Evolutionary conservation across 2,113 vertebrate species (phyloP).

Genomic region (Apistogramma diplotaenia): DNA sequence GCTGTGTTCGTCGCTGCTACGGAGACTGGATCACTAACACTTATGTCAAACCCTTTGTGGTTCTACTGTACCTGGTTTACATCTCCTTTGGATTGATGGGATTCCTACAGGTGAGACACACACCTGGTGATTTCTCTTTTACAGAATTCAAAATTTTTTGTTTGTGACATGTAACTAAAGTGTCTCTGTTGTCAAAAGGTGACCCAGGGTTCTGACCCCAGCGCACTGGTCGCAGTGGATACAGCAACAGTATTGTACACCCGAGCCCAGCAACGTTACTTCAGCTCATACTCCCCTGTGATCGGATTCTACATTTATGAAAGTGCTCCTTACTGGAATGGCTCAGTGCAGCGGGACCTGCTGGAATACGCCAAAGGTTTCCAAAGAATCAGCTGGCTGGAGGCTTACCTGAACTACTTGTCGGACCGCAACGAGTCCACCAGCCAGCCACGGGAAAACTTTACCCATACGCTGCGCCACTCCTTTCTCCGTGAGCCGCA

Average conservation of each 20-base stretch:
- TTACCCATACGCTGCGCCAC: constrained; percentile 89
- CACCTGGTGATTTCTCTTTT: background rate
- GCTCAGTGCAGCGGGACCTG: constrained; percentile 94
- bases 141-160: background rate
- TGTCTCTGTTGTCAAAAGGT: constrained; percentile 83
- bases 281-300: constrained; percentile 96
- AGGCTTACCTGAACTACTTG: constrained; percentile 95
- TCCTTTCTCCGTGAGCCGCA: constrained; percentile 89
- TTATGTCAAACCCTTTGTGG: constrained; percentile 98
- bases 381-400: constrained; percentile 98
- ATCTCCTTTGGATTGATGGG: constrained; percentile 99
- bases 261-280: constrained; percentile 94
- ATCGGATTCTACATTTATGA: constrained; percentile 99
- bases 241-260: constrained; percentile 94
- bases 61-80: constrained; percentile 99
- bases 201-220: constrained; percentile 95
- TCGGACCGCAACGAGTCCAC: constrained; percentile 90
- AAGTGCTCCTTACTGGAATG: constrained; percentile 98
- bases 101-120: constrained; percentile 90
- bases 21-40: constrained; percentile 99
- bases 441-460: constrained; percentile 89
- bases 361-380: constrained; percentile 95
- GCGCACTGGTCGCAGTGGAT: constrained; percentile 93
- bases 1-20: constrained; percentile 96
- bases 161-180: background rate